phyloP scores from a whole-genome alignment of 2,888 invertebrate genomes.

The Griposia aprilina region DNA sequence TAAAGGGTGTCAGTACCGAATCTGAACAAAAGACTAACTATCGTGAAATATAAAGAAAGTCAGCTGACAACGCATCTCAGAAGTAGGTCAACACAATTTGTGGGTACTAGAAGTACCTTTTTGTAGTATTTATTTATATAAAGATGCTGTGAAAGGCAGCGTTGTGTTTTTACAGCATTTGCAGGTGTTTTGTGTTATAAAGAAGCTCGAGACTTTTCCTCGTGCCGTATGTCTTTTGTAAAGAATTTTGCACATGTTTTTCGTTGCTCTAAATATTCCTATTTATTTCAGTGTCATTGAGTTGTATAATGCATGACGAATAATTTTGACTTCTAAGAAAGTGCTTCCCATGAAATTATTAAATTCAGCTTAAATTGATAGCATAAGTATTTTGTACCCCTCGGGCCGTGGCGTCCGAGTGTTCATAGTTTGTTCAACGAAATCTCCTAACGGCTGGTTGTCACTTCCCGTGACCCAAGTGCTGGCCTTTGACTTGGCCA shows the following conservation, averaged over 20 bases:
- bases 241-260: background rate
- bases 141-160: conserved; percentile 19
- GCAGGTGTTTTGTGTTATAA: conserved; percentile 25
- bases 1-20: background rate
- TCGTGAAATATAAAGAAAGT: conserved; percentile 52
- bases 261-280: background rate
- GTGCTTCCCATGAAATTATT: background rate
- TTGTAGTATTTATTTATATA: conserved; percentile 18
- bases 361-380: background rate
- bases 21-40: conserved; percentile 49
- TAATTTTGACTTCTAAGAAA: background rate
- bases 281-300: background rate
- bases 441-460: no score
- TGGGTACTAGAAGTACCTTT: conserved; percentile 18
- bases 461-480: no score
- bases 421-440: no score
- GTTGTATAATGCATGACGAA: background rate
- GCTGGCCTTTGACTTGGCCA: no score
- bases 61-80: conserved; percentile 31
- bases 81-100: conserved; percentile 44
- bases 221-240: conserved; percentile 11
- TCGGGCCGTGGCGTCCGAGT: no score
- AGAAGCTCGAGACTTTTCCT: background rate
- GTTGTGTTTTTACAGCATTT: conserved; percentile 38
- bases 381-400: background rate